Percentiles rank a stretch among this genome's conserved stretches.
Conservation (phyloP, 2,113 vertebrate genomes). For the Tauraco erythrolophus region DNA sequence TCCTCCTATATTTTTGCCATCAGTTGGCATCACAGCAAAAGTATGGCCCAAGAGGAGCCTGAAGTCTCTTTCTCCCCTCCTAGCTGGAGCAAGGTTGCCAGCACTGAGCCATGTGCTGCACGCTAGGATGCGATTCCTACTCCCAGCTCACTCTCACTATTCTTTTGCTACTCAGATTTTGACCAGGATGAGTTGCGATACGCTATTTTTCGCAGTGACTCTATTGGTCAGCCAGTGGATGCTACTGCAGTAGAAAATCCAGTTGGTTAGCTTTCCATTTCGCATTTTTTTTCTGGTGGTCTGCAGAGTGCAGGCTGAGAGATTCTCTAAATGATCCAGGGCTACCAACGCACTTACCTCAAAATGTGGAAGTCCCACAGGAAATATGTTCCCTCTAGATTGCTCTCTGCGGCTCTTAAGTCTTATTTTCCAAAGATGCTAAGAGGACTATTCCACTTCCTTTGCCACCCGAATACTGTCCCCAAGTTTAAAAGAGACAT, state of each 20-base stretch:
- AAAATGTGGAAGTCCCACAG: accelerated
- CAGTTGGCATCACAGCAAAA: neutral
- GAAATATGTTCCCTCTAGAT: neutral
- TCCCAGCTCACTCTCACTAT: neutral
- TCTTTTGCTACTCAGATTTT: neutral
- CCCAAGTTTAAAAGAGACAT: neutral
- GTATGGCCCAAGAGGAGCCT: neutral
- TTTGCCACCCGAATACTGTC: neutral
- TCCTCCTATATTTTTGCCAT: neutral
- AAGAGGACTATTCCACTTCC: neutral
- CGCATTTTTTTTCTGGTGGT: neutral
- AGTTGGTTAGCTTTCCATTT: neutral
- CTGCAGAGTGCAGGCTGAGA: neutral
- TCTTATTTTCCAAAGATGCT: neutral
- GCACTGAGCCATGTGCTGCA: neutral
- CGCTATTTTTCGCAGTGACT: neutral
- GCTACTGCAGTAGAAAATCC: neutral
- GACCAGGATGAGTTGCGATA: accelerated
- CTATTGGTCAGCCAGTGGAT: neutral
- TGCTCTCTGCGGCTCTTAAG: neutral
- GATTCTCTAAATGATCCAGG: neutral
- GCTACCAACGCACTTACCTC: neutral
- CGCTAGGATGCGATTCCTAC: neutral
- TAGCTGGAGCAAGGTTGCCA: neutral
- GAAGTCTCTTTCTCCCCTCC: neutral